Evolutionary conservation across 2,113 vertebrate genomes (phyloP), one percentile per base, ranked within the genome.

Genomic region (Neotragus pygmaeus): DNA sequence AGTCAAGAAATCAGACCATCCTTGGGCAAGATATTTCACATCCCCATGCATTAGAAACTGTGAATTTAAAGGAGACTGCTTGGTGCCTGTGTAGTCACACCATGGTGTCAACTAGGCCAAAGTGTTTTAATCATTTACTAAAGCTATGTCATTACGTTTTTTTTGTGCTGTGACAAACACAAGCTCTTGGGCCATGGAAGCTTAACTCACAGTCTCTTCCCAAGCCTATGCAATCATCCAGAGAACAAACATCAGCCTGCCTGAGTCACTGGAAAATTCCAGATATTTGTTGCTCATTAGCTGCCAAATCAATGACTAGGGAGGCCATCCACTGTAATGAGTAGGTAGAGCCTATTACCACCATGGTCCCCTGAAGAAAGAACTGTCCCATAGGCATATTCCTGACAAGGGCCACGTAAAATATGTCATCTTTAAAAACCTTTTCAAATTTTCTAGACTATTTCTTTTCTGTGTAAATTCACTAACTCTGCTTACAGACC

Each of bases 221-320:
- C 39, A 57, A 89, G 45, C 60, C 5, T 84, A 55, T 39, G 62
- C 57, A 39, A 60, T 82, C 23, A 81, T 51, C 84, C 66, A 51
- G 49, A 75, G 45, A 43, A 78, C 57, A 96, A 91, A 93, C 80
- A 55, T 4, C 17, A 47, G 89, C 30, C 51, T 90, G 60, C 19
- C 7, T 58, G 84, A 96, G 45, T 96, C 87, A 64, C 30, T 90
- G 92, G 83, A 96, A 78, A 89, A 93, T 83, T 87, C 73, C 80
- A 97, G 83, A 80, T 83, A 57, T 78, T 73, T 89, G 70, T 47
- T n/a, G 97, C 58, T 88, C 45, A 36, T 88, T 83, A 85, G 55
- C 30, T 45, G 55, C 57, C 81, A 66, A n/a, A 53, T 14, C 1
- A 12, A 47, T 47, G 91, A 75, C 73, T 15, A 5, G 62, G 28